Evolutionary conservation across 2,113 vertebrate genomes (phyloP).

Genomic region (Chaetodon auriga): DNA sequence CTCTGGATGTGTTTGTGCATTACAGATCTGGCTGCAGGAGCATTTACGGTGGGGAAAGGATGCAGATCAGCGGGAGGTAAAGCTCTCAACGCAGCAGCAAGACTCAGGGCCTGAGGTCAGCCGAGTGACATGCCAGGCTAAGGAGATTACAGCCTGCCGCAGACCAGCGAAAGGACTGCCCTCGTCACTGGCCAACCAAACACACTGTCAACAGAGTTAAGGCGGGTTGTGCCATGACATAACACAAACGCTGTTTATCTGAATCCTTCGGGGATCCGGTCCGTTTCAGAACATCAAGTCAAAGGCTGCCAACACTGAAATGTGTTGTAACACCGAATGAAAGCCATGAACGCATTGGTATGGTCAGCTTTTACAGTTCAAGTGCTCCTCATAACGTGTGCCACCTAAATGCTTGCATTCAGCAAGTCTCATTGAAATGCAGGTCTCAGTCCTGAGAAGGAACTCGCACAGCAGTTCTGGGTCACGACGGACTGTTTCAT

Average conservation of each 20-base stretch:
- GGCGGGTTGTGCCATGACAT: slow-evolving; percentile 11
- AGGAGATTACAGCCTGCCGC: slow-evolving; percentile 75
- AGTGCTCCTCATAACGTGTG: background rate
- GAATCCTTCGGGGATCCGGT: slow-evolving; percentile 3
- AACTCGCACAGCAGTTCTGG: background rate
- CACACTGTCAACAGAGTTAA: slow-evolving; percentile 52
- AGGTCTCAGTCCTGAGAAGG: background rate
- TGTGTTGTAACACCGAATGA: background rate
- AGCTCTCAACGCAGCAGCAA: slow-evolving; percentile 51
- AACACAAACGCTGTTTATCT: slow-evolving; percentile 3
- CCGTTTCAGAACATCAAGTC: slow-evolving; percentile 4
- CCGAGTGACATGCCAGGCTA: slow-evolving; percentile 75
- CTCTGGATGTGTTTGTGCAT: slow-evolving; percentile 18
- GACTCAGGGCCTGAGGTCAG: slow-evolving; percentile 71
- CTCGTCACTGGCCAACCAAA: slow-evolving; percentile 49
- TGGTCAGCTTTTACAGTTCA: background rate
- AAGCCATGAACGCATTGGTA: background rate
- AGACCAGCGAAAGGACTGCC: slow-evolving; percentile 46
- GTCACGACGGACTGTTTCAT: background rate
- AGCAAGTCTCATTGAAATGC: background rate
- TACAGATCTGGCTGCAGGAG: slow-evolving; percentile 37
- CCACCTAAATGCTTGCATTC: slow-evolving; percentile 8
- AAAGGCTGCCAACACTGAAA: slow-evolving; percentile 1
- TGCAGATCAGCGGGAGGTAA: slow-evolving; percentile 60
- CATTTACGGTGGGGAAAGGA: slow-evolving; percentile 38